These are phyloP conservation scores for Dromiciops gliroides DNA, from an alignment of 2,113 vertebrate species.

Conservation along the genomic window DNA sequence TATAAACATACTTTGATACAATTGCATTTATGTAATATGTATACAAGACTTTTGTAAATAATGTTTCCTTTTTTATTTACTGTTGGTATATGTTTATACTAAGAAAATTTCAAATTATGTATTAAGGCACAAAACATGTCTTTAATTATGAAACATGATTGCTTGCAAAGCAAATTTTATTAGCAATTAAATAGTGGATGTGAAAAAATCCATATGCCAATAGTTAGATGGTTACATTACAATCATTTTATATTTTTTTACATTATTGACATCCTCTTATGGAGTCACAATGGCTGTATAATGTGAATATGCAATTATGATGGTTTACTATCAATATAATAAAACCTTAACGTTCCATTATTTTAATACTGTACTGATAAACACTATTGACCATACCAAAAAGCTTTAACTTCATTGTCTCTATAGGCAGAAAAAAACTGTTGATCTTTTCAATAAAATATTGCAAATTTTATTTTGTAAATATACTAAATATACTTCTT, in stretches of 20 bases:
- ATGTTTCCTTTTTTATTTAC: conserved; percentile 93
- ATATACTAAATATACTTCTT: conserved; percentile 74
- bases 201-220: conserved; percentile 76
- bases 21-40: conserved; percentile 95
- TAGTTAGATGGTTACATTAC: conserved; percentile 77
- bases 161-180: conserved; percentile 82
- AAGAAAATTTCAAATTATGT: conserved; percentile 86
- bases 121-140: conserved; percentile 86
- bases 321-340: conserved; percentile 80
- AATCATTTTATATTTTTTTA: conserved; percentile 84
- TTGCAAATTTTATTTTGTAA: conserved; percentile 79
- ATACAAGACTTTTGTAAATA: conserved; percentile 94
- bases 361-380: conserved; percentile 75
- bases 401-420: conserved; percentile 75
- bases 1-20: conserved; percentile 95
- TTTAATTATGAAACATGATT: conserved; percentile 88
- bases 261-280: conserved; percentile 78
- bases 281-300: conserved; percentile 77
- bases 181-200: conserved; percentile 72
- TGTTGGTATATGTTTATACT: conserved; percentile 90
- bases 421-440: conserved; percentile 72
- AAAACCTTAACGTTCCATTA: conserved; percentile 75
- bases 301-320: conserved; percentile 81
- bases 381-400: conserved; percentile 70
- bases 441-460: conserved; percentile 68